Evolutionary conservation across 2,797 vertebrate genomes (phyloP).

Genomic region (Poeciliopsis turneri): DNA sequence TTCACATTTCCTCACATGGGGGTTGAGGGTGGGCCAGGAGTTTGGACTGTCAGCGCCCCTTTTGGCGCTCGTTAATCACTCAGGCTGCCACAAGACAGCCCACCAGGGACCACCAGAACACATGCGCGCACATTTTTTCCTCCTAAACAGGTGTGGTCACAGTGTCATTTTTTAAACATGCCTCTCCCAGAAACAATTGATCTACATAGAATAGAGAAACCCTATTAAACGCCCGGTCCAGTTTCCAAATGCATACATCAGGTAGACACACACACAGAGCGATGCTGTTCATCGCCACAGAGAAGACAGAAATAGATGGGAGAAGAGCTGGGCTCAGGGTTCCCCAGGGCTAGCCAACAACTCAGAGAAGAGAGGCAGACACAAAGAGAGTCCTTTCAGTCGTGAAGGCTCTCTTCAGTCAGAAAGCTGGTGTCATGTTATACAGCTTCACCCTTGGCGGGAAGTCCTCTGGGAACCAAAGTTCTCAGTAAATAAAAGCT

Average conservation of each 20-base stretch:
- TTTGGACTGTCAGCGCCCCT: conserved; percentile 60
- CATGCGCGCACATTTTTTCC: not conserved
- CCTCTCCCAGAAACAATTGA: conserved; percentile 31
- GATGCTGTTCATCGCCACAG: conserved; percentile 38
- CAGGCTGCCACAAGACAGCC: conserved; percentile 50
- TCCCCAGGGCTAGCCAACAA: conserved; percentile 50
- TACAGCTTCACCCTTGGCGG: conserved; percentile 31
- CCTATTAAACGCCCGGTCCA: conserved; percentile 28
- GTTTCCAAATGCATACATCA: conserved; percentile 43
- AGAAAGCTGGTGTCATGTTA: conserved; percentile 48
- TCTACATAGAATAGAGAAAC: conserved; percentile 31
- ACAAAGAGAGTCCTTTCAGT: conserved; percentile 62
- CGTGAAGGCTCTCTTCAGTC: conserved; percentile 44
- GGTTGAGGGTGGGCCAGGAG: conserved; percentile 28
- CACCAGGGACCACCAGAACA: conserved; percentile 18
- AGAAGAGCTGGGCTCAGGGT: conserved; percentile 35
- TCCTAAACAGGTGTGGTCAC: conserved; percentile 29
- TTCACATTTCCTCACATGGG: conserved; percentile 48
- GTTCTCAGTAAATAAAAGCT: not conserved
- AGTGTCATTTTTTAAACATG: conserved; percentile 22
- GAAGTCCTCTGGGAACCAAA: conserved; percentile 34
- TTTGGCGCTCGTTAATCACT: conserved; percentile 71
- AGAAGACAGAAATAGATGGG: conserved; percentile 50
- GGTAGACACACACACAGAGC: conserved; percentile 18
- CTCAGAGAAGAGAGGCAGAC: conserved; percentile 28